A percentile compares a stretch with the other conserved stretches of the same genome.
Conservation (phyloP, 2,113 vertebrate species). For the Raja brachyura region DNA sequence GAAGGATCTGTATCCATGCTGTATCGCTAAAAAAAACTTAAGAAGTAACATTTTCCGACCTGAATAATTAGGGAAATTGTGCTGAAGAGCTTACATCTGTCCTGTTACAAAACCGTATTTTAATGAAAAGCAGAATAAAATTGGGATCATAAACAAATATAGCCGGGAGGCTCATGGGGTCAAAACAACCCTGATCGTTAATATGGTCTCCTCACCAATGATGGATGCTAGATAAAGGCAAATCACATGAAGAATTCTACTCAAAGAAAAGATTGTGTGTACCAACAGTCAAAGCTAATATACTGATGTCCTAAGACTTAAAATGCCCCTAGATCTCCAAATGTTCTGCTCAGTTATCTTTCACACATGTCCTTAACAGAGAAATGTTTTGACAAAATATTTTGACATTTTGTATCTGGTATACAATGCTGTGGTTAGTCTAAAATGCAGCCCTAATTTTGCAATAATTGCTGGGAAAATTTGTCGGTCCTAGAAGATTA, state of each 20-base stretch:
- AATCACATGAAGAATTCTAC: not conserved
- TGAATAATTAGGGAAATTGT: not conserved
- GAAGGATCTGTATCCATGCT: too few species aligned
- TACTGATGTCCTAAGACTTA: not conserved
- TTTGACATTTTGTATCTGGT: constrained; percentile 25
- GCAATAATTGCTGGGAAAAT: constrained; percentile 5
- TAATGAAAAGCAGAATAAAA: not conserved
- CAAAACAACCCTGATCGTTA: not conserved
- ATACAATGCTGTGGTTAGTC: not conserved
- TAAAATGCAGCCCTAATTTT: not conserved
- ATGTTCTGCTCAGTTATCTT: not conserved
- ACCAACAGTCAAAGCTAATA: not conserved
- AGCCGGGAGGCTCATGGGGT: not conserved
- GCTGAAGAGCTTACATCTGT: not conserved
- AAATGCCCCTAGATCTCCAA: not conserved
- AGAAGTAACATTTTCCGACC: not conserved
- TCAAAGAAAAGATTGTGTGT: too few species aligned
- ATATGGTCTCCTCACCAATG: not conserved
- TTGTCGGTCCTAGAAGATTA: not conserved
- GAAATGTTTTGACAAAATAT: constrained; percentile 8
- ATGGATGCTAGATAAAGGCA: not conserved
- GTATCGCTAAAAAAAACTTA: too few species aligned
- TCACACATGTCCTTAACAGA: constrained; percentile 14
- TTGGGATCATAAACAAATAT: not conserved
- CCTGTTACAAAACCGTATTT: not conserved